These are phyloP conservation scores for Therioaphis trifolii DNA, from an alignment of 2,888 invertebrate genomes.

Conservation along the genomic window DNA sequence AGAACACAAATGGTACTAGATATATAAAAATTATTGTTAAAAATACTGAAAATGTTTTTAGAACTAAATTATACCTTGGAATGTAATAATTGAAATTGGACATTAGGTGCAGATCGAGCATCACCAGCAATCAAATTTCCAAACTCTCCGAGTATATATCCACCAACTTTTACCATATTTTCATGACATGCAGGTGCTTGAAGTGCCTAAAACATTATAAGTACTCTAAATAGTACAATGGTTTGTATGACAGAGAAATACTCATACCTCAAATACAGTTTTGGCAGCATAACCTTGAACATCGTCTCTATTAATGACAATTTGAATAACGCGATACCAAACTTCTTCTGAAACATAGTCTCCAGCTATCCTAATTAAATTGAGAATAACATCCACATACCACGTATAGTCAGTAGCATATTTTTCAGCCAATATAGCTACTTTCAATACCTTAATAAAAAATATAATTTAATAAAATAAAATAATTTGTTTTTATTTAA, in stretches of 20 bases:
- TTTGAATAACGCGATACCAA: constrained; percentile 99
- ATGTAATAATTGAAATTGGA: constrained; percentile 97
- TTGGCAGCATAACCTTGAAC: constrained; percentile 99
- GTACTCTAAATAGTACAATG: not conserved
- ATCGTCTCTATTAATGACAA: constrained; percentile 99
- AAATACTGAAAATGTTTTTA: not conserved
- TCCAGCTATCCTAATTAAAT: constrained; percentile 98
- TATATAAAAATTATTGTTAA: constrained; percentile 64
- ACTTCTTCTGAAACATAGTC: constrained; percentile 99
- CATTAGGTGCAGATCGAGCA: constrained; percentile 93
- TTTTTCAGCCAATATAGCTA: constrained; percentile 98
- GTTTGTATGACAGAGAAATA: constrained; percentile 18
- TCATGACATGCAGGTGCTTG: constrained; percentile 99
- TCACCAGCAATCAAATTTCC: constrained; percentile 99
- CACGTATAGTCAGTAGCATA: constrained; percentile 99
- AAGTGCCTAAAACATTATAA: constrained; percentile 75
- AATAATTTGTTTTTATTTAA: not conserved
- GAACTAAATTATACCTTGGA: constrained; percentile 77
- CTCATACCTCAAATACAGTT: constrained; percentile 98
- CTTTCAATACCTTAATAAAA: constrained; percentile 81
- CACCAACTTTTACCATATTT: constrained; percentile 99
- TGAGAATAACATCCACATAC: constrained; percentile 98
- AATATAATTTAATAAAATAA: constrained; percentile 7
- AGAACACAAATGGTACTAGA: constrained; percentile 92
- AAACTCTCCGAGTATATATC: constrained; percentile 98